phyloP scores from a whole-genome alignment of 2,888 invertebrate genomes.

The Trissolcus japonicus region DNA sequence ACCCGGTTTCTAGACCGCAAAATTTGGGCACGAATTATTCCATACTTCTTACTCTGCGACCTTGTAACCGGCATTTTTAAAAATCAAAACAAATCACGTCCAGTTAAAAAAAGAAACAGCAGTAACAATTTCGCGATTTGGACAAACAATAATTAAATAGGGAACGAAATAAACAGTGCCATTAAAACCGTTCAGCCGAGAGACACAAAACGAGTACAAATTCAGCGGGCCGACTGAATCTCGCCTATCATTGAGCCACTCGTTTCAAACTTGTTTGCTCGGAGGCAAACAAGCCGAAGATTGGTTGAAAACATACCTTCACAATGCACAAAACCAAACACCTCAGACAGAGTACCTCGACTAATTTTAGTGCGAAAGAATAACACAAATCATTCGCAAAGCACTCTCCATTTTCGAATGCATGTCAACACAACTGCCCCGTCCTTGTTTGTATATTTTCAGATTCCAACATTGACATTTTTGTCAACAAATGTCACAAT shows the following conservation, averaged over 20 bases:
- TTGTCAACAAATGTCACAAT: no score
- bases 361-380: background rate
- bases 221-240: background rate
- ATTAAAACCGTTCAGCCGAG: background rate
- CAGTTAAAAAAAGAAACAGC: background rate
- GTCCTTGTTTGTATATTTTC: no score
- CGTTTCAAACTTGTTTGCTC: no score
- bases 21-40: no score
- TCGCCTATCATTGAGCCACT: background rate
- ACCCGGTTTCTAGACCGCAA: no score
- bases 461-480: no score
- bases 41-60: background rate
- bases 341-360: background rate
- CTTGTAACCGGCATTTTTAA: slow-evolving; percentile 1
- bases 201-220: background rate
- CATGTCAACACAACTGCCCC: no score
- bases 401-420: no score
- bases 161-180: background rate
- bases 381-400: no score
- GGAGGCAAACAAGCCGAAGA: slow-evolving; percentile 1
- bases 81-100: slow-evolving; percentile 1
- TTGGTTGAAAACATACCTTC: slow-evolving; percentile 6
- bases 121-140: background rate
- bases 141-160: background rate
- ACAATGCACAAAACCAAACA: slow-evolving; percentile 1